Base-by-base conservation (phyloP, 2,888 invertebrate species). In the Micoletzkya japonica region DNA sequence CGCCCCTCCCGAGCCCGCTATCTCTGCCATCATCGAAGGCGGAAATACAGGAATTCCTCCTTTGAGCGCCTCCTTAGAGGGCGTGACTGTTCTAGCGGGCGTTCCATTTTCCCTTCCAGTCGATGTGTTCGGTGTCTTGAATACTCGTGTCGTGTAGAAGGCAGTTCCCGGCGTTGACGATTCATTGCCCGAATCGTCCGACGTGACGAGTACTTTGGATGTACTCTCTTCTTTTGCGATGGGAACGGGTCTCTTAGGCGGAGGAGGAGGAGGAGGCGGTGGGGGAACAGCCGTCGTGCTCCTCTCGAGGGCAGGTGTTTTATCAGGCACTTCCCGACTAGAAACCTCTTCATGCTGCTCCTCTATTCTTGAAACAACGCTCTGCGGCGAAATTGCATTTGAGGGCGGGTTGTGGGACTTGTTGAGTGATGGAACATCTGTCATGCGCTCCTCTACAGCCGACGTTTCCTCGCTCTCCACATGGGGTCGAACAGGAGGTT, bases 41-140 rank as follows among this genome's bases (percentile, higher is more conserved):
- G 67, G 67, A 30, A 67, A 67, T 4, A 67, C 67, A 20, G 67
- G 54, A n/a, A 66, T 57, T 67, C 67, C 67, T 39, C 57, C 67
- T 26, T 67, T 67, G 24, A 67, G 7, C 4, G 17, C 67, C 6
- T 67, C 67, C 44, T 26, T 50, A 24, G 56, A 17, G 7, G 7
- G 56, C 24, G 26, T 24, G 7, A 56, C 10, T 26, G 7, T 26
- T 56, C 7, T 56, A 10, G 56, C 14, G 10, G 24, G n/a, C n/a
- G 44, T 10, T 44, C 20, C 44, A 44, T 14, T 44, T 14, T 10
- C 14, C 10, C 14, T 44, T 14, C 14, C 10, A 20, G 44, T 20
- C 10, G 44, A 20, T 24, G 10, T 17, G 14, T 59, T 59, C 17
- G 49, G 4, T 1, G 24, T 44, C n/a, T 14, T 10, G 54, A 54